Evolutionary conservation across 2,888 invertebrate genomes (phyloP), one percentile per base, ranked within the genome.

Genomic region (Drosophila vallismaia): DNA sequence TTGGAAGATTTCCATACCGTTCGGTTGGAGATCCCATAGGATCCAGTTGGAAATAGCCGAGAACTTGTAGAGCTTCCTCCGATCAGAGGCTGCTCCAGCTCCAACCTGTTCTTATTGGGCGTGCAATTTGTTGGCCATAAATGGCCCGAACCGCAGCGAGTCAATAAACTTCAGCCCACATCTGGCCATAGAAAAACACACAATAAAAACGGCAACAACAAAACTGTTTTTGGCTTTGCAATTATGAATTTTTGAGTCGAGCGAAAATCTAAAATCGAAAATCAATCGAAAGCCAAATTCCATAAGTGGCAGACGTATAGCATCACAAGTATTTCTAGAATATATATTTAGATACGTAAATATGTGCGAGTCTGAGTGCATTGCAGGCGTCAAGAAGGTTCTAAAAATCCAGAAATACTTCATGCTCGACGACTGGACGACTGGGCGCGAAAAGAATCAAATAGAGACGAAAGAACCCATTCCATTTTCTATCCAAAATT

Each of bases 131-230:
- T 45, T 81, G 29, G 54, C 83, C 83, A 74, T 84, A 84, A 77
- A 86, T 77, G 86, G 86, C 52, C 26, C 54, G 48, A 53, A 14
- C 51, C 51, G 49, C 48, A 26, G 42, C 48, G 54, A 80, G 86
- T 83, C 83, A 83, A 86, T 82, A 86, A 80, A 78, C 79, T 69
- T 69, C 70, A 69, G 63, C 83, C 86, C 75, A 75, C 75, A 74
- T 64, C 44, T 62, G 50, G 7, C 31, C 53, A 50, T 57, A 44
- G 24, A 24, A 24, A 44, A 44, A 9, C 44, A 44, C 10, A 40
- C 40, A 40, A 12, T 9, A 40, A 40, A 40, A 40, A 38, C 12
- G 38, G 12, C n/a, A 42, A 19, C 42, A 19, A 8, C 19, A 19
- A 19, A 24, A 33, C 44, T 51, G 42, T 55, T 54, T 69, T 36